Evolutionary conservation across 2,888 invertebrate genomes (phyloP).

Genomic region (Chrysotoxum bicinctum): DNA sequence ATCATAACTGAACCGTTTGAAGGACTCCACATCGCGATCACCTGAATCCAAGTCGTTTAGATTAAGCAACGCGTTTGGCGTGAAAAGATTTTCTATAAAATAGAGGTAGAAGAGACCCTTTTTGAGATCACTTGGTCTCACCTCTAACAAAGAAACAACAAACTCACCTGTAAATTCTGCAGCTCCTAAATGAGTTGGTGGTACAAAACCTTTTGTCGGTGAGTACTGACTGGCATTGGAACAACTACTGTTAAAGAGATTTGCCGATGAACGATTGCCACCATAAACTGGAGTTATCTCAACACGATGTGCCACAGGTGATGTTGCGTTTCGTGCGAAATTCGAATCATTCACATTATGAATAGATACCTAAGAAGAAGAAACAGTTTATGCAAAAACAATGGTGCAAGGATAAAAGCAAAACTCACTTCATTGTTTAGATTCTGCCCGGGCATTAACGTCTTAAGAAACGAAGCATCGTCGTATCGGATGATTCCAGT

Average conservation of each 20-base stretch:
- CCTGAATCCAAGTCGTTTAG: slow-evolving; percentile 90
- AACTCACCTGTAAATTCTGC: slow-evolving; percentile 62
- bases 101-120: slow-evolving; percentile 54
- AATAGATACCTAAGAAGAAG: slow-evolving; percentile 79
- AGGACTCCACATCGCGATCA: slow-evolving; percentile 91
- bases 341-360: slow-evolving; percentile 81
- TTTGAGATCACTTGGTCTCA: slow-evolving; percentile 65
- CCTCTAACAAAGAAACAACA: slow-evolving; percentile 20
- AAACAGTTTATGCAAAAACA: neutral
- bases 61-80: slow-evolving; percentile 90
- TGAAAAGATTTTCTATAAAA: slow-evolving; percentile 86
- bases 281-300: slow-evolving; percentile 81
- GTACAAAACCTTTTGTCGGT: slow-evolving; percentile 56
- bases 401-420: neutral
- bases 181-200: slow-evolving; percentile 44
- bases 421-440: slow-evolving; percentile 80
- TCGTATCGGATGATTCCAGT: slow-evolving; percentile 81
- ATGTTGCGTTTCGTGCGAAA: slow-evolving; percentile 78
- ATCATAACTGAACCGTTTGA: slow-evolving; percentile 93
- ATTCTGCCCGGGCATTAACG: slow-evolving; percentile 81
- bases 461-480: slow-evolving; percentile 80
- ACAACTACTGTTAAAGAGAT: slow-evolving; percentile 76
- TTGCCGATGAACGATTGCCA: slow-evolving; percentile 75
- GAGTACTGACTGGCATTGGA: slow-evolving; percentile 57
- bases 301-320: slow-evolving; percentile 80